These are phyloP conservation scores for Galaxias olidus DNA, from an alignment of 2,797 vertebrate genomes.

Conservation along the genomic window DNA sequence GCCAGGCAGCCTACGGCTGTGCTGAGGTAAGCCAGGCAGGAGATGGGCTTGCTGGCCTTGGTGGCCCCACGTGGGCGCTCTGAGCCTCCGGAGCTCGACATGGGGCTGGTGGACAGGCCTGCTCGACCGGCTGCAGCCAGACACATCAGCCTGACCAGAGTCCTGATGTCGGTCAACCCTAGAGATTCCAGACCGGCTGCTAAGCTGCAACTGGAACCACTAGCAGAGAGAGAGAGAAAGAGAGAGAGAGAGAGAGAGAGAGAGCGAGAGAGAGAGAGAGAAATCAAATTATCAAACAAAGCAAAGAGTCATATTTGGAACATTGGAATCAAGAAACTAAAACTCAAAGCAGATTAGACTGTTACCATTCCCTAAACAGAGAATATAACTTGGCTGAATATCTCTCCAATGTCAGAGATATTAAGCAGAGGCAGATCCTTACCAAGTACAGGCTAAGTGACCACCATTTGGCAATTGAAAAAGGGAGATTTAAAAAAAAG, in stretches of 20 bases:
- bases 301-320: no score
- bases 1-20: constrained; percentile 96
- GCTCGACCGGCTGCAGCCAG: constrained; percentile 93
- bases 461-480: no score
- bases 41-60: constrained; percentile 94
- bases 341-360: no score
- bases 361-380: no score
- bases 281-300: no score
- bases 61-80: constrained; percentile 85
- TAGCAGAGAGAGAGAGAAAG: constrained; percentile 49
- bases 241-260: no score
- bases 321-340: no score
- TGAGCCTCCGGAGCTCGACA: constrained; percentile 53
- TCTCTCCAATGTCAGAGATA: no score
- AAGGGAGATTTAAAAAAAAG: no score
- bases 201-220: constrained; percentile 95
- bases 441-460: no score
- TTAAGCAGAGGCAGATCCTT: no score
- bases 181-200: constrained; percentile 95
- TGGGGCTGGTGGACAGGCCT: constrained; percentile 88
- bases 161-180: constrained; percentile 94
- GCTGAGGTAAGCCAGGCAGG: constrained; percentile 95
- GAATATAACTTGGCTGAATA: no score
- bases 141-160: constrained; percentile 95
- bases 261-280: neutral